phyloP scores from a whole-genome alignment of 2,888 invertebrate genomes.

The Leptinotarsa juncta region DNA sequence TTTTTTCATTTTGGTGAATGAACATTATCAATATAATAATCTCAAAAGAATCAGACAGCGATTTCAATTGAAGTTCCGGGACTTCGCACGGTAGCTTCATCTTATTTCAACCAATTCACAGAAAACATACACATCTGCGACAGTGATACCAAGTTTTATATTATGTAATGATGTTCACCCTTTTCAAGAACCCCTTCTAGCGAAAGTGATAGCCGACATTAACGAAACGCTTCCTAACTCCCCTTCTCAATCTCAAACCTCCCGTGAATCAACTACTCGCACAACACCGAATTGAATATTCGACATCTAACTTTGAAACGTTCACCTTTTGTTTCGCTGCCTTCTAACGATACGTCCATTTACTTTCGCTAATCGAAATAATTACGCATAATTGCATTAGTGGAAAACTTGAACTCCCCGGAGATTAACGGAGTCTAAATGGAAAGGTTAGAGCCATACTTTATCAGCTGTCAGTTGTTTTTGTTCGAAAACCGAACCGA shows the following conservation, averaged over 20 bases:
- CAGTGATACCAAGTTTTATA: too few relatives aligned
- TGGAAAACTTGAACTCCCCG: conserved; percentile 12
- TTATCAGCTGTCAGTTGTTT: conserved; percentile 34
- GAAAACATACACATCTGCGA: too few relatives aligned
- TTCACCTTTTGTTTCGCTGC: background rate
- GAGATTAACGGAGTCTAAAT: conserved; percentile 3
- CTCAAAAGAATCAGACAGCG: too few relatives aligned
- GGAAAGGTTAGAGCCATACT: conserved; percentile 24
- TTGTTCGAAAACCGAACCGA: conserved; percentile 24
- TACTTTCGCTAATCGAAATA: conserved; percentile 15
- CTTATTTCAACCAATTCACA: too few relatives aligned
- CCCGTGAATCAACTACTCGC: background rate
- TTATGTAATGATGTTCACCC: too few relatives aligned
- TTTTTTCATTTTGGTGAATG: too few relatives aligned
- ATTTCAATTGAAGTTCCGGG: too few relatives aligned
- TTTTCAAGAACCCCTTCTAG: too few relatives aligned
- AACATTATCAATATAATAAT: too few relatives aligned
- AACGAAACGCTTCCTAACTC: too few relatives aligned
- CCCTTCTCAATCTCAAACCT: background rate
- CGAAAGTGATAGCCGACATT: too few relatives aligned
- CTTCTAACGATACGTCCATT: background rate
- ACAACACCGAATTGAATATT: background rate
- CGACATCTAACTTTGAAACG: background rate
- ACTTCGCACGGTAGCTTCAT: too few relatives aligned
- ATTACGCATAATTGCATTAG: conserved; percentile 12